Conservation (phyloP, 2,113 vertebrate genomes). For the Pollimyrus isidori region DNA sequence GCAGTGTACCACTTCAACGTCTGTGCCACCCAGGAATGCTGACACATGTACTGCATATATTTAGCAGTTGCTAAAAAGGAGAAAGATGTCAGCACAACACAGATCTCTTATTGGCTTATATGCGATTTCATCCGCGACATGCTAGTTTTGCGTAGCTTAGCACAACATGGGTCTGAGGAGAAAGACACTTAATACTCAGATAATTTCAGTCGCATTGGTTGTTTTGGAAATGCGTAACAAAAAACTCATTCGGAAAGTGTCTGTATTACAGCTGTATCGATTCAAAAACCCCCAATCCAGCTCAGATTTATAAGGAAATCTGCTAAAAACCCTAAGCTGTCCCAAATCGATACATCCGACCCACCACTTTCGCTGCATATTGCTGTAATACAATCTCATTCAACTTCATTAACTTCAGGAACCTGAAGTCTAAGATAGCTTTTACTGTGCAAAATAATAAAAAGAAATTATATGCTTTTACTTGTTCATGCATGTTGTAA, state of each 20-base stretch:
- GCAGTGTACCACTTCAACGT: neutral
- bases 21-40: neutral
- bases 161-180: neutral
- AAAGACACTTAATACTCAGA: neutral
- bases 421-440: neutral
- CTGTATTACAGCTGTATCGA: neutral
- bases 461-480: neutral
- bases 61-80: neutral
- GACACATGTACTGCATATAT: neutral
- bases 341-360: neutral
- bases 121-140: neutral
- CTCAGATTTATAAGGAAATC: neutral
- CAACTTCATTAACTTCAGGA: neutral
- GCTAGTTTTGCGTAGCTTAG: neutral
- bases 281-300: neutral
- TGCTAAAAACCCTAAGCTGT: neutral
- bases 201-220: neutral
- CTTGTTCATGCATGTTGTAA: neutral
- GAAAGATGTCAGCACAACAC: neutral
- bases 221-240: neutral
- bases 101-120: neutral
- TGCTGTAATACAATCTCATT: neutral
- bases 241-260: neutral
- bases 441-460: neutral
- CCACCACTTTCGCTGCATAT: neutral